Conservation (phyloP, 2,888 invertebrate genomes). For the Hydrotaea cyrtoneurina region DNA sequence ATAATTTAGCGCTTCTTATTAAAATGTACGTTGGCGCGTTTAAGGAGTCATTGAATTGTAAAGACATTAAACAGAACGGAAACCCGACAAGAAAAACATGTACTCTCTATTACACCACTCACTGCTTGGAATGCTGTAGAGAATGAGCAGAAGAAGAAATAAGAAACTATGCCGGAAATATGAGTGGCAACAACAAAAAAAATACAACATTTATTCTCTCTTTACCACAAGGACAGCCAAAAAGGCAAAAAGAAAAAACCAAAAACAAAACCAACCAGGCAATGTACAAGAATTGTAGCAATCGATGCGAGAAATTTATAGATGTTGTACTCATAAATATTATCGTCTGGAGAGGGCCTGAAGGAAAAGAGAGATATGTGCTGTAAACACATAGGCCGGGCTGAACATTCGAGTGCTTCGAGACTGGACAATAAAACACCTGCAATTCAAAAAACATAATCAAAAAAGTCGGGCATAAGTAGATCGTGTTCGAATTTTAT, state of each 20-base stretch:
- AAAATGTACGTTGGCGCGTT: constrained; percentile 60
- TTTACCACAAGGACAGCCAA: background rate
- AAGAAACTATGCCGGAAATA: constrained; percentile 21
- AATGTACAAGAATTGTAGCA: background rate
- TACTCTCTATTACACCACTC: background rate
- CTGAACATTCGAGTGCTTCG: too few relatives aligned
- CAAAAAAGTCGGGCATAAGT: too few relatives aligned
- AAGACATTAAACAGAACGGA: constrained; percentile 67
- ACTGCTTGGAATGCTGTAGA: too few relatives aligned
- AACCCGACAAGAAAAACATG: constrained; percentile 51
- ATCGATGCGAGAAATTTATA: constrained; percentile 6
- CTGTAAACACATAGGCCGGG: too few relatives aligned
- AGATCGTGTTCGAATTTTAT: too few relatives aligned
- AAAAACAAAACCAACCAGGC: background rate
- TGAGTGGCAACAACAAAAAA: constrained; percentile 17
- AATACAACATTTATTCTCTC: constrained; percentile 18
- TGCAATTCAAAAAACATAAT: too few relatives aligned
- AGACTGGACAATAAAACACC: too few relatives aligned
- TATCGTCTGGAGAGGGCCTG: background rate
- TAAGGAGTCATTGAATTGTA: constrained; percentile 69
- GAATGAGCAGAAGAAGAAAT: background rate
- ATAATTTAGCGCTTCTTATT: constrained; percentile 58
- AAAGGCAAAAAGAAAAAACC: background rate
- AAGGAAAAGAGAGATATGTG: too few relatives aligned
- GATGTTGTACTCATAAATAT: background rate